Percentiles rank a stretch among this genome's conserved stretches.
phyloP scores from a whole-genome alignment of 2,113 vertebrate species.

The Myiozetetes cayanensis region DNA sequence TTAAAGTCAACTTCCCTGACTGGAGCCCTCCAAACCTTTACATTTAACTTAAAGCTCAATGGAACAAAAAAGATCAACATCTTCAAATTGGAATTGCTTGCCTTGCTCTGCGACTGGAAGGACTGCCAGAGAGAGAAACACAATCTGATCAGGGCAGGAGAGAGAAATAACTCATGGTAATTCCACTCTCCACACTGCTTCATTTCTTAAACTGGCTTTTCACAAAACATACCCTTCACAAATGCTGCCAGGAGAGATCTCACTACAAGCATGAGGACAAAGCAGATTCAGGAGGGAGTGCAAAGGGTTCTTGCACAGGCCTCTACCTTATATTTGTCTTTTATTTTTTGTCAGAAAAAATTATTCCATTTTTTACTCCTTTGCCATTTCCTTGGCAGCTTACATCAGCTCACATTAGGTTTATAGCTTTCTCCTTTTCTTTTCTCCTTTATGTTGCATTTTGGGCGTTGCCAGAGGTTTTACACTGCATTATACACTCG shows the following conservation, averaged over 20 bases:
- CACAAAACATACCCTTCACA: neutral
- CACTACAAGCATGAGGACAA: neutral
- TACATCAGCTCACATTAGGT: neutral
- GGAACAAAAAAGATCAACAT: neutral
- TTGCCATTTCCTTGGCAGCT: neutral
- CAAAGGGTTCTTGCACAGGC: neutral
- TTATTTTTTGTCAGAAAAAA: slow-evolving; percentile 13
- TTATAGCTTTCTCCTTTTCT: neutral
- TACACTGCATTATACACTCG: neutral
- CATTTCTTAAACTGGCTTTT: neutral
- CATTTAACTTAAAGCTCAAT: neutral
- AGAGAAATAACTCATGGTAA: neutral
- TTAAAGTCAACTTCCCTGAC: neutral
- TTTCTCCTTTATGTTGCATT: neutral
- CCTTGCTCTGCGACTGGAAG: neutral
- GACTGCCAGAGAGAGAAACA: neutral
- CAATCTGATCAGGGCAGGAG: neutral
- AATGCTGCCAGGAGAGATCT: neutral
- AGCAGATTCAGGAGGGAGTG: neutral
- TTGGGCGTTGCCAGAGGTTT: neutral
- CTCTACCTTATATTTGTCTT: neutral
- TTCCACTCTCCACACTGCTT: neutral
- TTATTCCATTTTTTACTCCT: neutral
- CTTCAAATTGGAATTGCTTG: neutral
- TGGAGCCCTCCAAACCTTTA: neutral